A percentile compares a stretch with the other conserved stretches of the same genome.
Evolutionary conservation across 1,140 invertebrate species (phyloP).

Genomic region (Caenorhabditis briggsae): DNA sequence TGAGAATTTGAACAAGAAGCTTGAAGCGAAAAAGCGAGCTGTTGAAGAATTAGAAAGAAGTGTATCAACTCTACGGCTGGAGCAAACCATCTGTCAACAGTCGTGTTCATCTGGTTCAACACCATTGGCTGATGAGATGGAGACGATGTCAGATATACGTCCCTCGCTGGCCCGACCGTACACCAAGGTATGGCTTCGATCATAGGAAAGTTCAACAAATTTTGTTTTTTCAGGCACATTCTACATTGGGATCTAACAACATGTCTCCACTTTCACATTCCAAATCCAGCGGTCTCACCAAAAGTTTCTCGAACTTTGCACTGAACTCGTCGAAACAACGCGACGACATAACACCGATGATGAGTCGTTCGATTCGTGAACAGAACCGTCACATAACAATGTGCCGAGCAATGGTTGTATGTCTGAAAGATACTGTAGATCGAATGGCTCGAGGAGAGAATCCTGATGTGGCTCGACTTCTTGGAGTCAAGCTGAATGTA

Average conservation of each 20-base stretch:
- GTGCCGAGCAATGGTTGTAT: conserved; percentile 44
- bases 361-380: conserved; percentile 40
- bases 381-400: conserved; percentile 43
- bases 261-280: conserved; percentile 35
- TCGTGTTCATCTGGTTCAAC: conserved; percentile 35
- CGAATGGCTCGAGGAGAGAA: conserved; percentile 43
- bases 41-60: conserved; percentile 36
- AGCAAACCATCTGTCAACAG: conserved; percentile 41
- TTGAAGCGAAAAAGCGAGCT: conserved; percentile 44
- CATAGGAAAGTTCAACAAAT: background rate
- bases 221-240: conserved; percentile 30
- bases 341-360: conserved; percentile 14
- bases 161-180: conserved; percentile 24
- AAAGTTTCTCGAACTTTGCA: conserved; percentile 32
- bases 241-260: conserved; percentile 7
- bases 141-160: conserved; percentile 30
- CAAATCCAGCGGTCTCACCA: conserved; percentile 23
- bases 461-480: conserved; percentile 38
- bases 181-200: background rate
- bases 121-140: conserved; percentile 36
- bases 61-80: conserved; percentile 24
- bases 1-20: conserved; percentile 41
- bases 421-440: conserved; percentile 34
- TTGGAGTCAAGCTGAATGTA: conserved; percentile 38
- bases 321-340: conserved; percentile 30